Percentiles rank a stretch among this genome's conserved stretches.
These are phyloP conservation scores for Hucho hucho DNA, from an alignment of 2,113 vertebrate species.

Conservation along the genomic window DNA sequence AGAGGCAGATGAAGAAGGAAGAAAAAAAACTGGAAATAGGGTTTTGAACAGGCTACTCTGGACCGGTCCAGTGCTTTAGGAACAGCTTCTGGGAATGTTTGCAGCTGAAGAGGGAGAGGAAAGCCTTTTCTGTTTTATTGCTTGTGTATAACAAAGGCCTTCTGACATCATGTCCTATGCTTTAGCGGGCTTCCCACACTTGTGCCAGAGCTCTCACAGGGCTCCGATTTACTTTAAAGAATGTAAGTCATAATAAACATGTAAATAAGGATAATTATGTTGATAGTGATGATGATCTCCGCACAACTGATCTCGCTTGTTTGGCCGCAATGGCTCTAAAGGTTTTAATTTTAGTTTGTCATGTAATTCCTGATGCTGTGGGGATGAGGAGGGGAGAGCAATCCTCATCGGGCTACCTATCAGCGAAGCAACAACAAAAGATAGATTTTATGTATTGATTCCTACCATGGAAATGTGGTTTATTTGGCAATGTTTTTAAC, in stretches of 20 bases:
- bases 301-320: slow-evolving; percentile 44
- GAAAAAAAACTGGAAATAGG: slow-evolving; percentile 35
- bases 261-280: slow-evolving; percentile 64
- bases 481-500: slow-evolving; percentile 52
- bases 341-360: slow-evolving; percentile 25
- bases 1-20: slow-evolving; percentile 23
- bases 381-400: slow-evolving; percentile 29
- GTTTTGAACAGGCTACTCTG: slow-evolving; percentile 27
- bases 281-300: slow-evolving; percentile 35
- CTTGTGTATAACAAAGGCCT: slow-evolving; percentile 53
- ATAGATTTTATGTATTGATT: slow-evolving; percentile 56
- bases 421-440: slow-evolving; percentile 41
- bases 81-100: slow-evolving; percentile 33
- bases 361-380: slow-evolving; percentile 31
- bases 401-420: slow-evolving; percentile 32
- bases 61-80: background rate
- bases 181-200: slow-evolving; percentile 63
- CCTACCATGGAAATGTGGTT: background rate
- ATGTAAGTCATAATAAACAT: slow-evolving; percentile 67
- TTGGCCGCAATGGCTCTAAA: slow-evolving; percentile 32
- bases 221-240: slow-evolving; percentile 65
- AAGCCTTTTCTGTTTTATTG: slow-evolving; percentile 16
- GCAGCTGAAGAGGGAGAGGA: slow-evolving; percentile 36
- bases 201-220: slow-evolving; percentile 56
- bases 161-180: slow-evolving; percentile 57